These are phyloP conservation scores for Leucophora obtusa DNA, from an alignment of 2,888 invertebrate genomes.

Conservation along the genomic window DNA sequence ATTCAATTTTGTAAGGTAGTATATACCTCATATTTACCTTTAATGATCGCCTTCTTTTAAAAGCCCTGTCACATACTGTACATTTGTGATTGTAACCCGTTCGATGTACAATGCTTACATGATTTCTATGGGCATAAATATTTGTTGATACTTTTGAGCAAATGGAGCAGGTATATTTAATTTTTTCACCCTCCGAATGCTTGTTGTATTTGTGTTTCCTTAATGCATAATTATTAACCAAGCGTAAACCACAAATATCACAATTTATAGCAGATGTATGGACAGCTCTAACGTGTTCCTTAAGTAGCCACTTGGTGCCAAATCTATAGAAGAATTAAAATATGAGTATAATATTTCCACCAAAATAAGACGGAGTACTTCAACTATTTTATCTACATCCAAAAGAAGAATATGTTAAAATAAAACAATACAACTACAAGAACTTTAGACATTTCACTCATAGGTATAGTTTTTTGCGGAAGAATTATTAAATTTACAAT, in stretches of 20 bases:
- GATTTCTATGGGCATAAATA: slow-evolving; percentile 74
- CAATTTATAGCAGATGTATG: slow-evolving; percentile 72
- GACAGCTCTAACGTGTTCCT: background rate
- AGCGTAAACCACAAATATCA: slow-evolving; percentile 70
- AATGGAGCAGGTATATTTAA: slow-evolving; percentile 12
- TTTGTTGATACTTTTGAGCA: slow-evolving; percentile 68
- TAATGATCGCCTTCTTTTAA: slow-evolving; percentile 70
- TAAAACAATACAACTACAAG: no score
- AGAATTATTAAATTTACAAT: no score
- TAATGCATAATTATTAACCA: slow-evolving; percentile 50
- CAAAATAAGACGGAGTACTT: no score
- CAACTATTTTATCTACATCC: no score
- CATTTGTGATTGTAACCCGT: slow-evolving; percentile 72
- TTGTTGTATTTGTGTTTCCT: slow-evolving; percentile 6
- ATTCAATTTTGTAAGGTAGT: no score
- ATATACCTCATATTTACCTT: background rate
- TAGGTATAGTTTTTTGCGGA: no score
- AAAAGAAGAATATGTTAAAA: no score
- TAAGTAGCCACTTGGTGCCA: slow-evolving; percentile 68
- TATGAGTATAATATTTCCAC: no score
- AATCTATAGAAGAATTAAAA: slow-evolving; percentile 65
- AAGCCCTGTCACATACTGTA: slow-evolving; percentile 75
- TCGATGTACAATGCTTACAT: slow-evolving; percentile 75
- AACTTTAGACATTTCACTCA: no score
- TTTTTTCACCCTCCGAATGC: background rate